A percentile compares a stretch with the other conserved stretches of the same genome.
Evolutionary conservation across 2,113 vertebrate species (phyloP).

Genomic region (Typhlomys cinereus): DNA sequence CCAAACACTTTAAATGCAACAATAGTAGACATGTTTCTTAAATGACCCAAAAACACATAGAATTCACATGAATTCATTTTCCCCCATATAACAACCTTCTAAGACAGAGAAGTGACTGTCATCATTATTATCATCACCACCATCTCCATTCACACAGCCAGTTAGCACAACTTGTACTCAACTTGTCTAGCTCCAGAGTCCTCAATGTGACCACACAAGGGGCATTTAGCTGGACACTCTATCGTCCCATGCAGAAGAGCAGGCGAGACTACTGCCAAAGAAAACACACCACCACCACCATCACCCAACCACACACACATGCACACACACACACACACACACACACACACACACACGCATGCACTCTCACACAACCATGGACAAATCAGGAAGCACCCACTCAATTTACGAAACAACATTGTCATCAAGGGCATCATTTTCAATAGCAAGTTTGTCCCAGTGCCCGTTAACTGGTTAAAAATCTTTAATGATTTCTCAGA

Average conservation of each 20-base stretch:
- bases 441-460: neutral
- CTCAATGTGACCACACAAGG: neutral
- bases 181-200: neutral
- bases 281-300: neutral
- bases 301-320: too few species aligned
- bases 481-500: slow-evolving; percentile 22
- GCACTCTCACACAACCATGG: neutral
- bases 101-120: neutral
- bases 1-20: neutral
- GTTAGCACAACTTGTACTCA: neutral
- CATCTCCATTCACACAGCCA: neutral
- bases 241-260: neutral
- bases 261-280: neutral
- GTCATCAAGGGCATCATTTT: neutral
- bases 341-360: too few species aligned
- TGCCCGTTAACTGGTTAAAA: slow-evolving; percentile 4
- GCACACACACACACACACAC: too few species aligned
- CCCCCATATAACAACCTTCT: neutral
- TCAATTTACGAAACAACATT: neutral
- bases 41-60: neutral
- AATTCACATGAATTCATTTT: neutral
- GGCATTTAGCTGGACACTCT: neutral
- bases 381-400: neutral
- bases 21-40: neutral
- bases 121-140: neutral